A percentile compares a stretch with the other conserved stretches of the same genome.
These are phyloP conservation scores for Temnothorax unifasciatus DNA, from an alignment of 2,888 invertebrate genomes.

Conservation along the genomic window DNA sequence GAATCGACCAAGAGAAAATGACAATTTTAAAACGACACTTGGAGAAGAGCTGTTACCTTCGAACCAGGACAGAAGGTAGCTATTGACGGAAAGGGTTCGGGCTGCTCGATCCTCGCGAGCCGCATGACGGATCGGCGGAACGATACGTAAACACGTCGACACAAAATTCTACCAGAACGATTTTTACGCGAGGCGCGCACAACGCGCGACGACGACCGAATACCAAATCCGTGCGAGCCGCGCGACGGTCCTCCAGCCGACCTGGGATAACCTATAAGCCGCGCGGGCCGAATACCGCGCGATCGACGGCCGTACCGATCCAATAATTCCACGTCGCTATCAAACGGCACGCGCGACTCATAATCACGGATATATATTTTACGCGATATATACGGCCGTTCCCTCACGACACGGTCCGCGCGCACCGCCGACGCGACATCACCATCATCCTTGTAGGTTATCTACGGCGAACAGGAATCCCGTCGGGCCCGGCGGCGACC, in stretches of 20 bases:
- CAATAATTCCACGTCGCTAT: constrained; percentile 30
- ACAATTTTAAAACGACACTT: too few relatives aligned
- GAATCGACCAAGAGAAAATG: neutral
- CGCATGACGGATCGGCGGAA: constrained; percentile 62
- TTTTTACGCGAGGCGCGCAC: neutral
- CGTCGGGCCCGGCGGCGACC: constrained; percentile 76
- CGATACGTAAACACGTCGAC: constrained; percentile 8
- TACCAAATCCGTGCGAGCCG: neutral
- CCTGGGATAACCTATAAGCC: constrained; percentile 65
- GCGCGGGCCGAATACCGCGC: constrained; percentile 39
- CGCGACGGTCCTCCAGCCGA: neutral
- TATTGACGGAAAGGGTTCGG: constrained; percentile 62
- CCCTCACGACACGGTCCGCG: constrained; percentile 13
- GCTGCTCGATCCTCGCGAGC: constrained; percentile 54
- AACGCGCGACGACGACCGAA: neutral
- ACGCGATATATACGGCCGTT: constrained; percentile 17
- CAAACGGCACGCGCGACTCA: constrained; percentile 44
- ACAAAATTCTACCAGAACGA: neutral
- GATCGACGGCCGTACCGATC: constrained; percentile 41
- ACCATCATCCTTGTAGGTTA: constrained; percentile 73
- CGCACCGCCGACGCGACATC: constrained; percentile 41
- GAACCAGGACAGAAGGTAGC: neutral
- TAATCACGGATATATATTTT: constrained; percentile 43
- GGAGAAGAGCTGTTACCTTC: constrained; percentile 6
- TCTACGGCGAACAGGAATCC: constrained; percentile 72